Evolutionary conservation across 2,888 invertebrate genomes (phyloP), one percentile per base, ranked within the genome.

Genomic region (Urechis unicinctus): DNA sequence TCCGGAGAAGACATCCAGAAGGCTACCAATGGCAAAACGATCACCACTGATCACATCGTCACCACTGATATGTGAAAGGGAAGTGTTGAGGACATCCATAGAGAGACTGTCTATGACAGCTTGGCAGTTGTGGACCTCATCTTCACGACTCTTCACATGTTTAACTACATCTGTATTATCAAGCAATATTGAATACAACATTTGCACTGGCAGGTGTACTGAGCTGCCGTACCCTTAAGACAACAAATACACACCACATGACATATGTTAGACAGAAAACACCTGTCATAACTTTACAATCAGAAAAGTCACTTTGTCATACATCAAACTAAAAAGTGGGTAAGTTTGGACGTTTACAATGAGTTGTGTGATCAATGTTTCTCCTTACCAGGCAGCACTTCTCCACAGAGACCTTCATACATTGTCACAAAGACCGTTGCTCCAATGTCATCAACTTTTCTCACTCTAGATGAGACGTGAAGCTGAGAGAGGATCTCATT

Each of bases 51-150:
- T 68, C 36, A 77, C 63, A 41, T 70, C 70, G 6, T 68, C 66
- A 1, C 73, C 74, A 43, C 67, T 65, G 41, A 78, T 74, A 61
- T 78, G 78, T 6, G 75, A 71, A 26, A 78, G 67, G 5, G 73
- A 74, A 17, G 72, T 75, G 55, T 73, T 72, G 3, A 78, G 67
- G 1, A 76, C 66, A 52, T 75, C 74, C 30, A 66, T 61, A 1
- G 75, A 70, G 30, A 78, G 60, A 0, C 72, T 67, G 61, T 77
- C 73, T 28, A 78, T 74, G 22, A 78, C 73, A 3, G 61, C 58
- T 61, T 76, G 74, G 49, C 71, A 65, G 57, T 78, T 78, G 60
- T 77, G 74, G 3, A 72, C 66, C 58, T 75, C 73, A 67, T 78
- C 77, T 54, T 75, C 72, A 50, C 62, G 62, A 1, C 68, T 67